Percentiles rank a stretch among this genome's conserved stretches.
Conservation (phyloP, 2,113 vertebrate species). For the Neodontobutis hainanensis region DNA sequence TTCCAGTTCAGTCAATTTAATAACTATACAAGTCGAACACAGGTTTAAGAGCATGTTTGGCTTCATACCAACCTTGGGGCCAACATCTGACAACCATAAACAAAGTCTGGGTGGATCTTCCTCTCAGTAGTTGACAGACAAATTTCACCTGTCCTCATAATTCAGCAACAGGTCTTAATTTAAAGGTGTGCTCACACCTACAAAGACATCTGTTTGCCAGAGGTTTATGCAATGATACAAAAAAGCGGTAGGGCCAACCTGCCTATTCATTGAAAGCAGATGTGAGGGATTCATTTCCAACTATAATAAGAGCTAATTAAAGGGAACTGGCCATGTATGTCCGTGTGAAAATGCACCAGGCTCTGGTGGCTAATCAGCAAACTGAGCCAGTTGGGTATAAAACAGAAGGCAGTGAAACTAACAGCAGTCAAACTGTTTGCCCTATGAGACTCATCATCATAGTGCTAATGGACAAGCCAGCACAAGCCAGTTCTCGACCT, state of each 20-base stretch:
- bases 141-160: conserved; percentile 70
- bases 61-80: conserved; percentile 30
- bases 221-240: conserved; percentile 66
- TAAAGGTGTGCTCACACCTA: conserved; percentile 58
- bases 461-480: conserved; percentile 54
- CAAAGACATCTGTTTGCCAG: conserved; percentile 74
- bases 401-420: conserved; percentile 32
- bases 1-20: conserved; percentile 21
- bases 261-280: conserved; percentile 80
- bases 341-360: conserved; percentile 62
- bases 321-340: conserved; percentile 49
- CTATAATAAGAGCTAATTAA: conserved; percentile 78
- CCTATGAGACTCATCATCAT: conserved; percentile 41
- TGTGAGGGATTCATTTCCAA: conserved; percentile 74
- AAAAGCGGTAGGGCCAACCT: conserved; percentile 63
- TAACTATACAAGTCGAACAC: conserved; percentile 2
- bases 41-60: conserved; percentile 14
- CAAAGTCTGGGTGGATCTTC: conserved; percentile 47
- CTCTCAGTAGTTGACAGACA: conserved; percentile 45
- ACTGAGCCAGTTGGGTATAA: conserved; percentile 24
- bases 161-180: conserved; percentile 67
- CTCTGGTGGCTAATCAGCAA: conserved; percentile 45
- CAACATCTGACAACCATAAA: conserved; percentile 58
- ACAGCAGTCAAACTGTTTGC: conserved; percentile 17
- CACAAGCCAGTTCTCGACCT: conserved; percentile 63